Evolutionary conservation across 2,797 vertebrate genomes (phyloP).

Genomic region (Arctocebus calabarensis): DNA sequence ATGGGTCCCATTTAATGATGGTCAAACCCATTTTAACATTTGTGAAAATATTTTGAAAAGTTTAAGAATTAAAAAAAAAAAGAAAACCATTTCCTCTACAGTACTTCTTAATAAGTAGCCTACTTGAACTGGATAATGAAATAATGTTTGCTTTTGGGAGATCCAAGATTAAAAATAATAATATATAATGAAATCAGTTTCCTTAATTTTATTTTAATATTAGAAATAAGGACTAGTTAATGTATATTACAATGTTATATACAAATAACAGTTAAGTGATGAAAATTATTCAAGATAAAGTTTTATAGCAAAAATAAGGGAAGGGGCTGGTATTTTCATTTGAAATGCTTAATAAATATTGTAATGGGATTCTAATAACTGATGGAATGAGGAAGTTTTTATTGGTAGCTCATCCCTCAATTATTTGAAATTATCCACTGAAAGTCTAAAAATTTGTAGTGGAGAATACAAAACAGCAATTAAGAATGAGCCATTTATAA

Average conservation of each 20-base stretch:
- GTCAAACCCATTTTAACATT: slow-evolving; percentile 48
- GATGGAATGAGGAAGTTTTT: slow-evolving; percentile 38
- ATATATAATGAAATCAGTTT: slow-evolving; percentile 48
- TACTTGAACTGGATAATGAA: slow-evolving; percentile 16
- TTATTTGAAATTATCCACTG: slow-evolving; percentile 55
- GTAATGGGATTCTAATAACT: not conserved
- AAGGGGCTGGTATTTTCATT: not conserved
- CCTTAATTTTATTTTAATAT: slow-evolving; percentile 39
- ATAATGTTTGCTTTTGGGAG: slow-evolving; percentile 16
- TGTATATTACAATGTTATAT: slow-evolving; percentile 46
- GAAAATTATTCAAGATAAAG: slow-evolving; percentile 13
- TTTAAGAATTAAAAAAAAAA: slow-evolving; percentile 36
- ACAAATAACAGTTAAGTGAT: slow-evolving; percentile 13
- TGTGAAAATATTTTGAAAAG: slow-evolving; percentile 33
- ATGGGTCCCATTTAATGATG: not conserved
- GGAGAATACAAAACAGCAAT: slow-evolving; percentile 24
- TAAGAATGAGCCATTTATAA: slow-evolving; percentile 43
- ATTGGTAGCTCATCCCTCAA: slow-evolving; percentile 36
- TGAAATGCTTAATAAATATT: slow-evolving; percentile 53
- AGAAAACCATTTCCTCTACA: not conserved
- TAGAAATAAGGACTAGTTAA: slow-evolving; percentile 2
- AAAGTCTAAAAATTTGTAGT: slow-evolving; percentile 32
- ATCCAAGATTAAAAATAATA: slow-evolving; percentile 25
- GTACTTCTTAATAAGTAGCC: slow-evolving; percentile 3
- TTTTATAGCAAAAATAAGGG: slow-evolving; percentile 40